phyloP scores from a whole-genome alignment of 2,113 vertebrate species.

The Oxyruncus cristatus region DNA sequence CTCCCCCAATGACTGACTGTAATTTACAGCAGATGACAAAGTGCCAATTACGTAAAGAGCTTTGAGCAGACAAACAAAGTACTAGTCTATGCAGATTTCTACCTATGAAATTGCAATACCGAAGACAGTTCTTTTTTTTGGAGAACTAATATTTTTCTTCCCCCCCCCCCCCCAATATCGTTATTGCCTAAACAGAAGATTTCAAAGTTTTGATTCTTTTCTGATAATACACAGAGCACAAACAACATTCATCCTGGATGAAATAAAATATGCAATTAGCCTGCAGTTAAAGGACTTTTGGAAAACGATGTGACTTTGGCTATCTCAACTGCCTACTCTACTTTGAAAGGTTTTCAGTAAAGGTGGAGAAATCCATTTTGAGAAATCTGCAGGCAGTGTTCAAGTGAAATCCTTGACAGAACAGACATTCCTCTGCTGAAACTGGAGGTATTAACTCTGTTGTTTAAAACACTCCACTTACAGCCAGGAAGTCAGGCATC shows the following conservation, averaged over 20 bases:
- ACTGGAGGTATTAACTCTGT: background rate
- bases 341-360: background rate
- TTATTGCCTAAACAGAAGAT: background rate
- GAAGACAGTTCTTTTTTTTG: background rate
- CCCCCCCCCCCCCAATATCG: background rate
- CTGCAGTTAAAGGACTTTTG: background rate
- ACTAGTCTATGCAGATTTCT: background rate
- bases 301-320: background rate
- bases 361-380: background rate
- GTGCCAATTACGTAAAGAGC: constrained; percentile 2
- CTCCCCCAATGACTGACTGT: background rate
- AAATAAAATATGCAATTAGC: background rate
- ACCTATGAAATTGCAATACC: background rate
- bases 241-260: background rate
- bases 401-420: background rate
- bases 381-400: background rate
- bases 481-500: background rate
- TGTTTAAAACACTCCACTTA: background rate
- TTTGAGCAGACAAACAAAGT: background rate
- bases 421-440: background rate
- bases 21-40: background rate
- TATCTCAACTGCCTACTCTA: background rate
- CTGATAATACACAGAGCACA: background rate
- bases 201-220: background rate
- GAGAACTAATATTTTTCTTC: background rate